phyloP scores from a whole-genome alignment of 2,797 vertebrate genomes.

The Sebastes diaconus region DNA sequence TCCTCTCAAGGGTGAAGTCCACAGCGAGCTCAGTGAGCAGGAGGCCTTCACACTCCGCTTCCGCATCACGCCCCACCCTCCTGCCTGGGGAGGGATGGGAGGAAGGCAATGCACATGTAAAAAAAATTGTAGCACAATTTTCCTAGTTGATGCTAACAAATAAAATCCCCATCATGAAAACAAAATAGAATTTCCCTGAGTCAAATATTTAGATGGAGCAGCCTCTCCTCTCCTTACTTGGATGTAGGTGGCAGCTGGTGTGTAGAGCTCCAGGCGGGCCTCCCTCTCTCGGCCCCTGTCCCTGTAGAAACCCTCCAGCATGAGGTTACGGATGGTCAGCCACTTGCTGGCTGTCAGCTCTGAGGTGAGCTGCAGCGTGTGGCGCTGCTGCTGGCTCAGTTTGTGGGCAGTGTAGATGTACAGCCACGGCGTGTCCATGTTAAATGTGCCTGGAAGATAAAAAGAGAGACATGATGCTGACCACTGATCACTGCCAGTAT shows the following conservation, averaged over 20 bases:
- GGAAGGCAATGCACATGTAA: background rate
- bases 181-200: background rate
- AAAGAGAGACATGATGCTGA: background rate
- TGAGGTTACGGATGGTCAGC: constrained; percentile 82
- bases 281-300: constrained; percentile 80
- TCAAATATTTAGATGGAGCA: background rate
- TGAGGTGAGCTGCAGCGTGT: constrained; percentile 74
- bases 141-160: background rate
- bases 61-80: constrained; percentile 65
- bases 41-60: constrained; percentile 77
- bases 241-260: constrained; percentile 82
- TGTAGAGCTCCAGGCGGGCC: constrained; percentile 82
- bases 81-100: constrained; percentile 52
- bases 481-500: background rate
- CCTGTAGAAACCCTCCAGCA: constrained; percentile 81
- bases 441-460: constrained; percentile 80
- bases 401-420: constrained; percentile 83
- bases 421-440: constrained; percentile 88
- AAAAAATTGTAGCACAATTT: background rate
- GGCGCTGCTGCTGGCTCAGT: constrained; percentile 80
- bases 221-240: constrained; percentile 72
- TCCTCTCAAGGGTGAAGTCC: constrained; percentile 81
- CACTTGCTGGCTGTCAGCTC: constrained; percentile 85
- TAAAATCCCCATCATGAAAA: background rate
- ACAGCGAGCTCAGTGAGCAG: constrained; percentile 80